These are phyloP conservation scores for Bambusicola thoracicus DNA, from an alignment of 2,113 vertebrate genomes.

Conservation along the genomic window DNA sequence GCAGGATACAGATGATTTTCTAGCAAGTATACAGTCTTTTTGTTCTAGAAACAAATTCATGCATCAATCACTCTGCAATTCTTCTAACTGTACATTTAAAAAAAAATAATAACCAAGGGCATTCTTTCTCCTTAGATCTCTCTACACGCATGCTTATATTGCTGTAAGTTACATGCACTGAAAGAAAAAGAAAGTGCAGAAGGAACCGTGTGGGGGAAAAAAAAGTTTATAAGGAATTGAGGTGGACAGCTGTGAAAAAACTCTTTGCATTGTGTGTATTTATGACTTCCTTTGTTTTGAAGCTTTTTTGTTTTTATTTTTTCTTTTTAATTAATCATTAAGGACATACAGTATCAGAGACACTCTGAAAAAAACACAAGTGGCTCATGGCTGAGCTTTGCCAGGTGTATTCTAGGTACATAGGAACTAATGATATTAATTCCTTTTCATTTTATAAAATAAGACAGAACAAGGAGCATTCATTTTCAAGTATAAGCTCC, in stretches of 20 bases:
- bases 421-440: not conserved
- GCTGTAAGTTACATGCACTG: not conserved
- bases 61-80: not conserved
- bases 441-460: not conserved
- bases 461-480: accelerated
- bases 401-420: not conserved
- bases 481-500: not conserved
- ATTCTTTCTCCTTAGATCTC: not conserved
- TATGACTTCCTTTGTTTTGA: accelerated
- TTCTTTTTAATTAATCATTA: not conserved
- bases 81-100: not conserved
- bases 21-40: not conserved
- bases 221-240: not conserved
- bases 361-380: not conserved
- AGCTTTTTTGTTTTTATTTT: not conserved
- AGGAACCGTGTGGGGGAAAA: not conserved
- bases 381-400: not conserved
- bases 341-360: not conserved
- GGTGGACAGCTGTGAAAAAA: not conserved
- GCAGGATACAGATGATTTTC: not conserved
- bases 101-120: not conserved
- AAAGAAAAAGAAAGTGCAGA: not conserved
- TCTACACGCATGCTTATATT: not conserved
- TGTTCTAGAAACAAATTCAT: not conserved
- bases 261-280: not conserved